Conservation (phyloP, 2,113 vertebrate genomes). For the Pomatorhinus ruficollis region DNA sequence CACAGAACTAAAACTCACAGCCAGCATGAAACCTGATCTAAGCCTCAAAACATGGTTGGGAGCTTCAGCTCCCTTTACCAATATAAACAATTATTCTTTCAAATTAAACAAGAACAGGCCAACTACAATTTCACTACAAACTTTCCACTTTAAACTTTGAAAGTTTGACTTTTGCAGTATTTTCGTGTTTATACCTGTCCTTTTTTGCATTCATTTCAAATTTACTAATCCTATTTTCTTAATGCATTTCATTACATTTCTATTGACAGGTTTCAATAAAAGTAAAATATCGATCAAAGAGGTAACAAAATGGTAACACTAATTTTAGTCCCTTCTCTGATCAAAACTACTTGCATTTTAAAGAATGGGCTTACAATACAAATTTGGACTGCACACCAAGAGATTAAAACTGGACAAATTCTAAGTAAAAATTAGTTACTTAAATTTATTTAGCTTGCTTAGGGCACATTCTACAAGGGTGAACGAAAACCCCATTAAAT, state of each 20-base stretch:
- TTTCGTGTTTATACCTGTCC: not conserved
- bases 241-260: not conserved
- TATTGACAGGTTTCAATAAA: not conserved
- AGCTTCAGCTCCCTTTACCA: constrained; percentile 38
- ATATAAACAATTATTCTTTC: constrained; percentile 57
- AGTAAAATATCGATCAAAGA: not conserved
- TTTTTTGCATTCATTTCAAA: constrained; percentile 9
- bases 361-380: not conserved
- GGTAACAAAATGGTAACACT: not conserved
- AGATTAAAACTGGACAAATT: not conserved
- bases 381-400: not conserved
- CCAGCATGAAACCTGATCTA: constrained; percentile 67
- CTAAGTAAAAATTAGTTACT: not conserved
- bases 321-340: not conserved
- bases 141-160: constrained; percentile 15
- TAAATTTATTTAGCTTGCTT: not conserved
- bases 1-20: constrained; percentile 48
- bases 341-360: not conserved
- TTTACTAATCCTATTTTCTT: not conserved
- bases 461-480: not conserved
- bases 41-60: constrained; percentile 26
- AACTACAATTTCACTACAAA: constrained; percentile 44
- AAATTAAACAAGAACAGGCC: constrained; percentile 46
- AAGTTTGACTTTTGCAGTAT: constrained; percentile 1
- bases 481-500: not conserved